Evolutionary conservation across 2,797 vertebrate genomes (phyloP).

Genomic region (Oryzias sinensis): DNA sequence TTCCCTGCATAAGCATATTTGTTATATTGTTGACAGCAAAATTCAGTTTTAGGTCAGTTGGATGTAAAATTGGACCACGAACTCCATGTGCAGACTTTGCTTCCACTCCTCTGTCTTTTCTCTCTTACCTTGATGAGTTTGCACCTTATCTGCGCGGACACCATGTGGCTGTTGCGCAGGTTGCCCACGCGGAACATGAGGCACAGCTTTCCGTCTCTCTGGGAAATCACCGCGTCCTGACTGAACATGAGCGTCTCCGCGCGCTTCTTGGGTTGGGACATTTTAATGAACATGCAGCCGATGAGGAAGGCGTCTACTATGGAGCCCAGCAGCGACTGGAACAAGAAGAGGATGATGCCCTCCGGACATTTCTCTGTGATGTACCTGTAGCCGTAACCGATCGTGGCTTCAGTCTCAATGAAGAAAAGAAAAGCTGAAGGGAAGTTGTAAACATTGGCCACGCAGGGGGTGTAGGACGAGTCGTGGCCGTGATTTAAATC

Average conservation of each 20-base stretch:
- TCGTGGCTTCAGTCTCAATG: constrained; percentile 90
- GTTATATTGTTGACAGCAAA: too few relatives aligned
- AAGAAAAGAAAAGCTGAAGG: constrained; percentile 94
- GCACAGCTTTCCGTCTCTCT: constrained; percentile 89
- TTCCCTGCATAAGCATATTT: too few relatives aligned
- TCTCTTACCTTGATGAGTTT: constrained; percentile 89
- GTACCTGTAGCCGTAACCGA: constrained; percentile 90
- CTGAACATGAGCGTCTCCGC: constrained; percentile 94
- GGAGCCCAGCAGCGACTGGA: constrained; percentile 90
- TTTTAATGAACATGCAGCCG: constrained; percentile 95
- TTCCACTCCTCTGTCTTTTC: not conserved
- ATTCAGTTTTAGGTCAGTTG: not conserved
- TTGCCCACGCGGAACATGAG: constrained; percentile 94
- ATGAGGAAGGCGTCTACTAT: constrained; percentile 92
- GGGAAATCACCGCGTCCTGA: constrained; percentile 85
- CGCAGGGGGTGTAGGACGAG: constrained; percentile 83
- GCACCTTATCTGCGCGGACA: constrained; percentile 92
- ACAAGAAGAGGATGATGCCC: constrained; percentile 89
- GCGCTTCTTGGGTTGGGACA: constrained; percentile 93
- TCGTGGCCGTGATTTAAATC: constrained; percentile 83
- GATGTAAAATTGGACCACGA: not conserved
- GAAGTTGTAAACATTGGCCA: constrained; percentile 93
- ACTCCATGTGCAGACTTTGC: not conserved
- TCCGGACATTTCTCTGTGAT: constrained; percentile 91
- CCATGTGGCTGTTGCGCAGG: constrained; percentile 94